Evolutionary conservation across 2,797 vertebrate species (phyloP).

Genomic region (Sebastes elongatus): DNA sequence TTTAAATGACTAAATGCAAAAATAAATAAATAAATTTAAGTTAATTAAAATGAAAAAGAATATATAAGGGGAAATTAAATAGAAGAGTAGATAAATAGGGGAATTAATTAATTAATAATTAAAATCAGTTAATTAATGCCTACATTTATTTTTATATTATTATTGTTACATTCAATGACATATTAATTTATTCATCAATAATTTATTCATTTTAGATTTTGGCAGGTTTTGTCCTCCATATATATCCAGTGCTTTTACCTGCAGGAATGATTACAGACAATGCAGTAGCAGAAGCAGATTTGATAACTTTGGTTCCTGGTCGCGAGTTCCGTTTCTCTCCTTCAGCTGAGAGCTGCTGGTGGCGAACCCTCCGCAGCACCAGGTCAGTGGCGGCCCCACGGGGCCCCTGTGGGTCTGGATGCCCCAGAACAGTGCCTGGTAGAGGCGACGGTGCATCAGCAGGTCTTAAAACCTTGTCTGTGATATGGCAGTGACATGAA

Average conservation of each 20-base stretch:
- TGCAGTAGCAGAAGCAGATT: conserved; percentile 91
- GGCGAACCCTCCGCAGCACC: conserved; percentile 87
- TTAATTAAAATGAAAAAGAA: too few relatives aligned
- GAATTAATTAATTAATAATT: too few relatives aligned
- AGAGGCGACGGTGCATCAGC: conserved; percentile 58
- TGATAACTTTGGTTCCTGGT: conserved; percentile 90
- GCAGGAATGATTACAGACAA: conserved; percentile 93
- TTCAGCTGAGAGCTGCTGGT: conserved; percentile 87
- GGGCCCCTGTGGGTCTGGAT: conserved; percentile 63
- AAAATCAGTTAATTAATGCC: too few relatives aligned
- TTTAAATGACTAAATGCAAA: too few relatives aligned
- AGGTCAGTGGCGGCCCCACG: conserved; percentile 88
- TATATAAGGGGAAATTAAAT: too few relatives aligned
- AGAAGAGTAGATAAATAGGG: too few relatives aligned
- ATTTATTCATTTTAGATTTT: too few relatives aligned
- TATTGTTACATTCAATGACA: too few relatives aligned
- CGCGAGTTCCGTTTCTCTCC: conserved; percentile 82
- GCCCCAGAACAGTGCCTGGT: conserved; percentile 51
- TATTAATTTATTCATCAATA: too few relatives aligned
- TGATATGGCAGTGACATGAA: neutral
- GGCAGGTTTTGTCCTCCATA: too few relatives aligned
- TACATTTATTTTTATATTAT: too few relatives aligned
- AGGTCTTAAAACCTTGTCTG: conserved; percentile 78
- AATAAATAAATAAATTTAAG: too few relatives aligned
- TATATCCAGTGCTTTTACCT: conserved; percentile 70